Conservation (phyloP, 2,797 vertebrate genomes). For the Sebastes nivosus region DNA sequence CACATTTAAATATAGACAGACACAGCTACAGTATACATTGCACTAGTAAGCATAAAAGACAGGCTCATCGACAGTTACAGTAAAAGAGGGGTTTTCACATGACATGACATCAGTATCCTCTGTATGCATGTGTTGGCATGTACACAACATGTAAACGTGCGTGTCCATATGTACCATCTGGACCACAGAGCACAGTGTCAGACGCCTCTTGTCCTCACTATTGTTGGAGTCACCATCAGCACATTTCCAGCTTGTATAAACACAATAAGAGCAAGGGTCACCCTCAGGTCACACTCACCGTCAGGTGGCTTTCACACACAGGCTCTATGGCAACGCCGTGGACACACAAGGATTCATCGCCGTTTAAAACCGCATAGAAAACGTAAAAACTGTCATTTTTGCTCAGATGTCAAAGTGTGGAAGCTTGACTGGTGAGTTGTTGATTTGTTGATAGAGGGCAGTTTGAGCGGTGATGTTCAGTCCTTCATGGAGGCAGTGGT, state of each 20-base stretch:
- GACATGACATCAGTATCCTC: background rate
- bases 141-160: background rate
- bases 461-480: background rate
- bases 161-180: constrained; percentile 14
- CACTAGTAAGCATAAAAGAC: no score
- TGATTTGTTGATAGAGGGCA: background rate
- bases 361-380: background rate
- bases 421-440: constrained; percentile 24
- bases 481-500: constrained; percentile 1
- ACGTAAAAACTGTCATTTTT: background rate
- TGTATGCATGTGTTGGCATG: background rate
- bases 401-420: constrained; percentile 6
- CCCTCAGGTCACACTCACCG: constrained; percentile 38
- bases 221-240: constrained; percentile 68
- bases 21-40: no score
- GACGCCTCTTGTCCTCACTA: constrained; percentile 48
- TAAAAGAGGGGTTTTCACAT: background rate
- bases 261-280: constrained; percentile 70
- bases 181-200: constrained; percentile 14
- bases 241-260: constrained; percentile 75
- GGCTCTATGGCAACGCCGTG: constrained; percentile 15
- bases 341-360: background rate
- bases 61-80: no score
- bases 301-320: constrained; percentile 34
- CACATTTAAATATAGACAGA: no score